These are phyloP conservation scores for Pseudopleuronectes americanus DNA, from an alignment of 2,797 vertebrate genomes.

Conservation along the genomic window DNA sequence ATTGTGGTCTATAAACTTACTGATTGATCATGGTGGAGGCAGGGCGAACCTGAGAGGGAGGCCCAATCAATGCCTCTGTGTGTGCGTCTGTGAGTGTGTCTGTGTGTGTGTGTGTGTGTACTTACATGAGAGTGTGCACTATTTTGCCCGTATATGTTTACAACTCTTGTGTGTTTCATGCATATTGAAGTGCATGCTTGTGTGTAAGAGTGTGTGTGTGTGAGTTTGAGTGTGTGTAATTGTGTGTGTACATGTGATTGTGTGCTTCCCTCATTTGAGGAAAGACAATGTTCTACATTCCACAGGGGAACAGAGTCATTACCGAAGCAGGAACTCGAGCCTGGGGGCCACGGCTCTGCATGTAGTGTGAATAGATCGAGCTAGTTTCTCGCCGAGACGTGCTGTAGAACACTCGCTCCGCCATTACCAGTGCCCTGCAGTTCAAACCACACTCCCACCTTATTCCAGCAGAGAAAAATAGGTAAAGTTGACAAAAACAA, in stretches of 20 bases:
- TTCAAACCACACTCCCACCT: conserved; percentile 74
- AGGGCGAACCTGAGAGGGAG: conserved; percentile 73
- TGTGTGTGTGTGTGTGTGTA: conserved; percentile 17
- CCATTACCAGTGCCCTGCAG: conserved; percentile 78
- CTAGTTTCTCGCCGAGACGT: conserved; percentile 76
- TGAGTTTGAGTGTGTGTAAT: conserved; percentile 42
- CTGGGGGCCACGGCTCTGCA: conserved; percentile 80
- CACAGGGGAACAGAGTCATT: conserved; percentile 84
- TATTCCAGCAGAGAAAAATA: conserved; percentile 54
- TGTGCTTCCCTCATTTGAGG: conserved; percentile 79
- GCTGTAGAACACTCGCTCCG: conserved; percentile 70
- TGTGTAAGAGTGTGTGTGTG: conserved; percentile 28
- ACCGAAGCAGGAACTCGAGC: conserved; percentile 79
- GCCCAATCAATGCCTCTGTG: conserved; percentile 73
- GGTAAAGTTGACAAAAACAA: conserved; percentile 72
- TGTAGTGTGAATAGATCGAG: conserved; percentile 78
- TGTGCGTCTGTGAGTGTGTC: conserved; percentile 24
- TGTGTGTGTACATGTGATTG: conserved; percentile 36
- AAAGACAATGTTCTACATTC: conserved; percentile 85
- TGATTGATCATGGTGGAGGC: conserved; percentile 78
- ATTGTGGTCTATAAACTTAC: conserved; percentile 82
- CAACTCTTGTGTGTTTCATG: conserved; percentile 62
- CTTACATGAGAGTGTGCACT: conserved; percentile 39
- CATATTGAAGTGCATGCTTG: conserved; percentile 56
- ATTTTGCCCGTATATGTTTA: conserved; percentile 62